Conservation (phyloP, 2,888 invertebrate genomes). For the Digitonthophagus gazella region DNA sequence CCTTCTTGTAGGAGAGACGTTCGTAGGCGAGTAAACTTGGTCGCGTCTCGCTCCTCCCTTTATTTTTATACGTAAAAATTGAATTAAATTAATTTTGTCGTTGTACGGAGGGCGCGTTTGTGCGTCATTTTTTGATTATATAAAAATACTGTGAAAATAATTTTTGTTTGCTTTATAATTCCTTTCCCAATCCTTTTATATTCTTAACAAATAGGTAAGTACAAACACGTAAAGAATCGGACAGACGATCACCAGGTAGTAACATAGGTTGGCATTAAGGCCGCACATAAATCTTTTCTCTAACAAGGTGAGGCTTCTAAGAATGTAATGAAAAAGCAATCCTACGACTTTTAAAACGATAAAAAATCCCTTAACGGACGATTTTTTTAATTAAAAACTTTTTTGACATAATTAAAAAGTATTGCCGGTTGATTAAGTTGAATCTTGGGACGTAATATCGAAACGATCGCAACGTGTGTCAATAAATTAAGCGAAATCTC, state of each 20-base stretch:
- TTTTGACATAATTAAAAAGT: neutral
- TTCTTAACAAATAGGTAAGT: neutral
- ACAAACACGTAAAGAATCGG: neutral
- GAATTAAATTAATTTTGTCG: conserved; percentile 15
- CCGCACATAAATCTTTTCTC: neutral
- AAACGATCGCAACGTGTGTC: neutral
- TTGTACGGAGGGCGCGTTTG: conserved; percentile 10
- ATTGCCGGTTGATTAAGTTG: neutral
- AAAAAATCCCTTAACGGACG: neutral
- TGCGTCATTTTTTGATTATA: conserved; percentile 16
- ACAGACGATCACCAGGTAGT: neutral
- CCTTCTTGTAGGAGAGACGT: conserved; percentile 9
- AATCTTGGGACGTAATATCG: neutral
- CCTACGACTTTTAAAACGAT: too few species aligned
- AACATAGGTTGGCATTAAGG: neutral
- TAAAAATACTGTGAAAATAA: conserved; percentile 13
- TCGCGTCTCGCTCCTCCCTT: conserved; percentile 11
- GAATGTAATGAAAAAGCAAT: neutral
- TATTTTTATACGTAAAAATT: conserved; percentile 15
- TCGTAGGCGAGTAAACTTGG: conserved; percentile 8
- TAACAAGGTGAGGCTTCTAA: neutral
- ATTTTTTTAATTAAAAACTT: too few species aligned
- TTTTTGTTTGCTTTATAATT: neutral
- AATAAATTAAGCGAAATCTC: neutral
- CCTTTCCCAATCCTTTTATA: neutral